Base-by-base conservation (phyloP, 2,113 vertebrate species). In the Petrocephalus zakoni region DNA sequence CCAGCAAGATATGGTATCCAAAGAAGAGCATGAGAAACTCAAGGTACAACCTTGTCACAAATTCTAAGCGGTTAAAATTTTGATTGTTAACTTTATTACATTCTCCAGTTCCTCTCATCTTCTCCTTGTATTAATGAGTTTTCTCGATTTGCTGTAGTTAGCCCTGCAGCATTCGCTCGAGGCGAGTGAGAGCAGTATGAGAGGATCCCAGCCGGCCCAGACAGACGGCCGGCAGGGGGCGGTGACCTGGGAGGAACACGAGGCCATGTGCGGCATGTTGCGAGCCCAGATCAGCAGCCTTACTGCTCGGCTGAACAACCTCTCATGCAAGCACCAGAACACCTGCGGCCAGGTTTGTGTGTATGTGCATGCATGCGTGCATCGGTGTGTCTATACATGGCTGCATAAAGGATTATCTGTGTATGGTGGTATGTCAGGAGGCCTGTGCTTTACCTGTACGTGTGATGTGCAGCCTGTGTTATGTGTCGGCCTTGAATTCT, bases 261-360 rank as follows among this genome's bases (percentile, higher is more conserved):
- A 87, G 53, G 37, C 42, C 10, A 55, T 42, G 55, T 46, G 17
- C 7, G 1, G 2, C 37, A 5, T 56, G 34, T 17, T 87, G 0
- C 55, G 37, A 21, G 29, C 19, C 37, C 86, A 87, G 9, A 64
- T 58, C 56, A n/a, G 53, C 19, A 58, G 21, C 25, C 86, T 87
- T 6, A n/a, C 86, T 10, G 0, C 86, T 46, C 55, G 86, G 86
- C 55, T 61, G 37, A 34, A 29, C 34, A 21, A 22, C 34, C 56
- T 87, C 56, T 61, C 56, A 7, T 55, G 56, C 86, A 87, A 58
- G 42, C 56, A 87, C 53, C 56, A 87, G 29, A n/a, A 47, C 86
- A 47, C 56, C 34, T 61, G 86, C 55, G 11, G 34, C 56, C 21
- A 64, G 53, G 86, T 64, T 15, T 25, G 86, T 25, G 56, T 5